Percentiles rank a stretch among this genome's conserved stretches.
These are phyloP conservation scores for Nicator chloris DNA, from an alignment of 2,113 vertebrate genomes.

Conservation along the genomic window DNA sequence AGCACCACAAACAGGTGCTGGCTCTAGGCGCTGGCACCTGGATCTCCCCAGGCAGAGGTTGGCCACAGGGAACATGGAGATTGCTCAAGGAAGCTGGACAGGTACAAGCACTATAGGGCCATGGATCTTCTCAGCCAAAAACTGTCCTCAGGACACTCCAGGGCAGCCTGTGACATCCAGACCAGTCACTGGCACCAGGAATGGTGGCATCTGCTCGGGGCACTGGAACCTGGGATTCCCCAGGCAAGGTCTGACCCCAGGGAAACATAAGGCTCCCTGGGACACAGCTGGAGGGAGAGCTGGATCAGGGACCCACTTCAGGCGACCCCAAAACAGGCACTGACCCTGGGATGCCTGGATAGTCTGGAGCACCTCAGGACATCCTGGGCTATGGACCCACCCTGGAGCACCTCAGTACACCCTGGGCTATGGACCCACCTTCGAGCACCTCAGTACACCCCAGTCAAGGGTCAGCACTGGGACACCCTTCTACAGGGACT, in stretches of 20 bases:
- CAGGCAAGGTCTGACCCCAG: not conserved
- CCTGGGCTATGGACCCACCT: no score
- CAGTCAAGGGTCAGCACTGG: not conserved
- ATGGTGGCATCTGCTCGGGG: not conserved
- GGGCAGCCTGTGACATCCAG: not conserved
- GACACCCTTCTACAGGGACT: not conserved
- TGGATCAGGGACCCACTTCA: not conserved
- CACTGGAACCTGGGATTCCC: not conserved
- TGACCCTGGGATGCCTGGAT: not conserved
- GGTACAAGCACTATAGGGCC: not conserved
- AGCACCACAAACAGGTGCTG: not conserved
- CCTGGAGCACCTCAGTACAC: not conserved
- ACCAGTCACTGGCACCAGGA: not conserved
- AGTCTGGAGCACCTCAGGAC: not conserved
- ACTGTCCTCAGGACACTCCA: not conserved
- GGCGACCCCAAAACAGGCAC: not conserved
- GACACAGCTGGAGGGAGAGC: not conserved
- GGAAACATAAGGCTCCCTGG: not conserved
- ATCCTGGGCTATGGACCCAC: no score
- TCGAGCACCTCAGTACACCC: not conserved
- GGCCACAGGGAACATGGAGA: not conserved
- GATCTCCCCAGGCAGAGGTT: not conserved
- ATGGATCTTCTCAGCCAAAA: not conserved
- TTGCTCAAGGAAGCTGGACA: not conserved
- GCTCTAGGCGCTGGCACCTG: not conserved